Evolutionary conservation across 2,797 vertebrate genomes (phyloP).

Genomic region (Lepilemur ruficaudatus): DNA sequence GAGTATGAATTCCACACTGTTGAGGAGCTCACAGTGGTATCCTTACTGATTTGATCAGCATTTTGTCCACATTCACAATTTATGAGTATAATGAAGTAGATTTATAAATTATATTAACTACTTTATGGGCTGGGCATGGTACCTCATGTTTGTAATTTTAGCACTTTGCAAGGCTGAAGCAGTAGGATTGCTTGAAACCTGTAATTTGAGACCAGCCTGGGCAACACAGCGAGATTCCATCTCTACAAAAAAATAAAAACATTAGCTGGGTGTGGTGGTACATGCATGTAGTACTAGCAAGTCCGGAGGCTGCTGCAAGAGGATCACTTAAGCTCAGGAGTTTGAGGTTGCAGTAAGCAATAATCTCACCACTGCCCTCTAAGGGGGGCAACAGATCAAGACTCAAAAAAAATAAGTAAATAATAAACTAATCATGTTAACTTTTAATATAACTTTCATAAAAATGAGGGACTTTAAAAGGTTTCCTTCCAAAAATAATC

Average conservation of each 20-base stretch:
- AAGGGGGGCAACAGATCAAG: neutral
- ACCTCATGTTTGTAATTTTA: neutral
- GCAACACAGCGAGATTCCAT: too few relatives aligned
- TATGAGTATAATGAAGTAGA: neutral
- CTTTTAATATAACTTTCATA: constrained; percentile 26
- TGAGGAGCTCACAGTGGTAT: neutral
- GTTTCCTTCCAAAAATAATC: neutral
- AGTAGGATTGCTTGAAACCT: neutral
- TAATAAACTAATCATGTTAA: neutral
- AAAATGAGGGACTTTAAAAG: neutral
- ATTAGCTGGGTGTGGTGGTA: too few relatives aligned
- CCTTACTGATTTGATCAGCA: neutral
- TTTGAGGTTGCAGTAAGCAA: neutral
- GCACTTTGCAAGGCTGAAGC: neutral
- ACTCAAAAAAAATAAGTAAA: too few relatives aligned
- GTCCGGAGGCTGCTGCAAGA: neutral
- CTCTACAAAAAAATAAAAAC: too few relatives aligned
- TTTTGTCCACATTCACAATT: neutral
- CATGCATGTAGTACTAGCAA: neutral
- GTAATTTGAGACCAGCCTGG: neutral
- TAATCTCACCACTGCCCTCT: neutral
- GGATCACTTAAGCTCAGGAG: neutral
- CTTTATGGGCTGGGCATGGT: neutral
- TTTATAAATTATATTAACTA: neutral
- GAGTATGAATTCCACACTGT: neutral